Conservation (phyloP, 2,888 invertebrate species). For the Melanotus villosus region DNA sequence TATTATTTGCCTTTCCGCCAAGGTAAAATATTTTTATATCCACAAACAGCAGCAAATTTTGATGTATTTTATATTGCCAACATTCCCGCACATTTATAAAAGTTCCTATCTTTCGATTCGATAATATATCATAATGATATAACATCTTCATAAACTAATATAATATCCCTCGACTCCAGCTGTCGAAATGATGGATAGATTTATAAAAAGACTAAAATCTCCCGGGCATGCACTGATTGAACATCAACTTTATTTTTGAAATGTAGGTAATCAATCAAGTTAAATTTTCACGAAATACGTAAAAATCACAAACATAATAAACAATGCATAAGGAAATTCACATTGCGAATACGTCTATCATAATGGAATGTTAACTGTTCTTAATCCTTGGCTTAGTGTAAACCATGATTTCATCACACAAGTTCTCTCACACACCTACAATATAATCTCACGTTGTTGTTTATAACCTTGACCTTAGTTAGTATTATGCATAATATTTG, state of each 20-base stretch:
- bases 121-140: no score
- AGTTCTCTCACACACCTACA: constrained; percentile 34
- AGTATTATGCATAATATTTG: neutral
- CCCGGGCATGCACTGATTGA: constrained; percentile 11
- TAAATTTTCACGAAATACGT: constrained; percentile 1
- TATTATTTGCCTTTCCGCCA: no score
- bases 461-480: constrained; percentile 28
- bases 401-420: constrained; percentile 28
- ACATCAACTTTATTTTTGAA: constrained; percentile 6
- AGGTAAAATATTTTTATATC: no score
- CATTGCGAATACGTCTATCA: constrained; percentile 6
- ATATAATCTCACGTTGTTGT: constrained; percentile 21
- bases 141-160: no score
- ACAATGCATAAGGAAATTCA: constrained; percentile 18
- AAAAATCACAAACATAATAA: constrained; percentile 14
- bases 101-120: no score
- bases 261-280: constrained; percentile 24
- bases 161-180: constrained; percentile 2
- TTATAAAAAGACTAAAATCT: constrained; percentile 21
- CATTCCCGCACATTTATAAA: no score
- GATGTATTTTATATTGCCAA: no score
- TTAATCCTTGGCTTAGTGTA: constrained; percentile 21
- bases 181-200: constrained; percentile 21
- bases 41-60: no score
- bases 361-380: constrained; percentile 34